Base-by-base conservation (phyloP, 2,888 invertebrate species). In the Leptopterna dolabrata region DNA sequence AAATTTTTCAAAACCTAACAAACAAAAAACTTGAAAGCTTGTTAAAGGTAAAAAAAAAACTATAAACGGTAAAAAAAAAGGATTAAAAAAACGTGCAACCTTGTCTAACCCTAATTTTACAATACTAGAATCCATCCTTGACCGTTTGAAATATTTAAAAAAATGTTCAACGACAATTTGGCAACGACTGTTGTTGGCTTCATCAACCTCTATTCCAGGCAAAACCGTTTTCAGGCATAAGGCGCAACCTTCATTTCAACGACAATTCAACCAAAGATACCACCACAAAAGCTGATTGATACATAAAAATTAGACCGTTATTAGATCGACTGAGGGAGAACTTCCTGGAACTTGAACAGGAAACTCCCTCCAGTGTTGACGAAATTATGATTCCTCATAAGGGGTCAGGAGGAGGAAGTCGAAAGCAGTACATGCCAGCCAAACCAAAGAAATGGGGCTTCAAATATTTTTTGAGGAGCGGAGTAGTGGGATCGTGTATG, bases 361-460 rank as follows among this genome's bases (percentile, higher is more conserved):
- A 51, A 51, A 51, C 51, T 51, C 51, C n/a, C n/a, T 51, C 51
- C 71, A 71, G 71, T 27, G 27, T 71, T 13, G 71, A 71, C 16
- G 71, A 71, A 30, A 71, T 71, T 24, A 71, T 6, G 71, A 30
- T 71, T 30, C 71, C 91, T 24, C 91, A 91, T 88, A 91, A 91
- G 86, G 90, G 91, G 0, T 90, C 63, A 0, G 91, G 90, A 87
- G 91, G 91, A 0, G 91, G 91, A 0, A 90, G 89, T 9, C 78
- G 90, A 88, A 87, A 89, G 0, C 91, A 92, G 70, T 92, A 91
- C 76, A 91, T 91, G 71, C 90, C 90, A 84, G 90, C 90, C 3
- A 92, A 91, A 83, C 91, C 91, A 0, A 90, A 89, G 14, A 91
- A 91, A 51, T 92, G 91, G 91, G 91, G 91, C 0, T 91, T 91